These are phyloP conservation scores for Hyperoplus immaculatus DNA, from an alignment of 2,797 vertebrate genomes.

Conservation along the genomic window DNA sequence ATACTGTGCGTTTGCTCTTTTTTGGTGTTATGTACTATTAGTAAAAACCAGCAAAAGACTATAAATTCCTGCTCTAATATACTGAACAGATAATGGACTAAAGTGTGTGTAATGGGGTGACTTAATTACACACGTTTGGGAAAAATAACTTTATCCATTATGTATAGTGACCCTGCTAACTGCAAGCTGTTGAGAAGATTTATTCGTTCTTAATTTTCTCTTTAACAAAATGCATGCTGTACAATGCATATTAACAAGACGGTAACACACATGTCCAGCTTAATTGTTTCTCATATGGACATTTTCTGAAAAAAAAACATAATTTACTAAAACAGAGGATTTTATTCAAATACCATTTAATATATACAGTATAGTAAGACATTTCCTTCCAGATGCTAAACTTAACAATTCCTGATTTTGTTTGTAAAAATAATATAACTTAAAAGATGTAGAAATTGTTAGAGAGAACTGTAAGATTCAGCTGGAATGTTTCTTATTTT, in stretches of 20 bases:
- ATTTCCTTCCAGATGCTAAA: slow-evolving; percentile 10
- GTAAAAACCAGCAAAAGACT: slow-evolving; percentile 68
- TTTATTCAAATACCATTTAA: slow-evolving; percentile 10
- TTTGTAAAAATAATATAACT: slow-evolving; percentile 6
- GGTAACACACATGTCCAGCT: slow-evolving; percentile 27
- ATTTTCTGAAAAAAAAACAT: slow-evolving; percentile 26
- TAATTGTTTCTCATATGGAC: slow-evolving; percentile 38
- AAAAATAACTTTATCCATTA: slow-evolving; percentile 49
- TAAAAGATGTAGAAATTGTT: slow-evolving; percentile 17
- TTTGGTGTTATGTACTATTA: slow-evolving; percentile 57
- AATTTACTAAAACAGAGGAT: slow-evolving; percentile 1
- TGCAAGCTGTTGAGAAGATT: slow-evolving; percentile 52
- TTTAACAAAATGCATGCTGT: slow-evolving; percentile 60
- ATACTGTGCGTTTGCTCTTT: slow-evolving; percentile 47
- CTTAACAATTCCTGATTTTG: neutral
- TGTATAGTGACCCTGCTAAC: slow-evolving; percentile 38
- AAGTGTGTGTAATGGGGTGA: slow-evolving; percentile 40
- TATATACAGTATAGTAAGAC: slow-evolving; percentile 5
- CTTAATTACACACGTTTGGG: slow-evolving; percentile 53
- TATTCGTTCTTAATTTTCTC: slow-evolving; percentile 45
- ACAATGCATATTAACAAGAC: slow-evolving; percentile 45
- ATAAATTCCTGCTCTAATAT: slow-evolving; percentile 49
- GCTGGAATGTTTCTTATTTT: slow-evolving; percentile 61
- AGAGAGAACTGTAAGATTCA: slow-evolving; percentile 27
- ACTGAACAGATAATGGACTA: slow-evolving; percentile 46